These are phyloP conservation scores for Tineola bisselliella DNA, from an alignment of 2,888 invertebrate genomes.

Conservation along the genomic window DNA sequence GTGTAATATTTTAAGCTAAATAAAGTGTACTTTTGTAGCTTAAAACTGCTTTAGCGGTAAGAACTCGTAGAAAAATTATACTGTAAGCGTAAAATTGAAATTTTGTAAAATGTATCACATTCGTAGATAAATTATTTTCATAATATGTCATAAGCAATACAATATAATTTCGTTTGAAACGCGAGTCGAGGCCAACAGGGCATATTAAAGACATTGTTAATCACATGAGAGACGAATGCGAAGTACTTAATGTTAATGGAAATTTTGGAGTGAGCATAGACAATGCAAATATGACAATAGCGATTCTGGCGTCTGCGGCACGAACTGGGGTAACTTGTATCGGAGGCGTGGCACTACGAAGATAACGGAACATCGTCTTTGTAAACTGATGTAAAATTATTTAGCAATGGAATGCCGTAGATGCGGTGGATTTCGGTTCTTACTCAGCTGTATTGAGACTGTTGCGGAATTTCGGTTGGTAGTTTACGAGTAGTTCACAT, in stretches of 20 bases:
- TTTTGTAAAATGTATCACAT: background rate
- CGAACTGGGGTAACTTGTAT: slow-evolving; percentile 45
- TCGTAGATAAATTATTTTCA: background rate
- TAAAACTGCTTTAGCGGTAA: background rate
- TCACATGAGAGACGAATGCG: slow-evolving; percentile 5
- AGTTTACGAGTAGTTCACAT: background rate
- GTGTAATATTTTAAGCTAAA: slow-evolving; percentile 13
- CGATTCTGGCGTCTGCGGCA: slow-evolving; percentile 41
- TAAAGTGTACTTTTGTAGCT: slow-evolving; percentile 6
- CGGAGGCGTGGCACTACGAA: slow-evolving; percentile 56
- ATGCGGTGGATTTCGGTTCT: slow-evolving; percentile 36
- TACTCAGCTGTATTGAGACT: slow-evolving; percentile 21
- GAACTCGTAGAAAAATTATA: background rate
- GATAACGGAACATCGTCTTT: slow-evolving; percentile 55
- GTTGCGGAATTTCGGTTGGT: slow-evolving; percentile 21
- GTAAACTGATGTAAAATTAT: slow-evolving; percentile 58
- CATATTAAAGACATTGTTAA: background rate
- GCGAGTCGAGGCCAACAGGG: background rate
- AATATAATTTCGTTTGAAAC: background rate
- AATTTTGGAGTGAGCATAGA: slow-evolving; percentile 60
- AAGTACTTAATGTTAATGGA: slow-evolving; percentile 37
- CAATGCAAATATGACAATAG: slow-evolving; percentile 66
- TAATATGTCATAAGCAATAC: background rate
- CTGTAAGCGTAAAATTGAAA: background rate
- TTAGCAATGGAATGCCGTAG: slow-evolving; percentile 46